These are phyloP conservation scores for Lochmaea capreae DNA, from an alignment of 2,888 invertebrate genomes.

Conservation along the genomic window DNA sequence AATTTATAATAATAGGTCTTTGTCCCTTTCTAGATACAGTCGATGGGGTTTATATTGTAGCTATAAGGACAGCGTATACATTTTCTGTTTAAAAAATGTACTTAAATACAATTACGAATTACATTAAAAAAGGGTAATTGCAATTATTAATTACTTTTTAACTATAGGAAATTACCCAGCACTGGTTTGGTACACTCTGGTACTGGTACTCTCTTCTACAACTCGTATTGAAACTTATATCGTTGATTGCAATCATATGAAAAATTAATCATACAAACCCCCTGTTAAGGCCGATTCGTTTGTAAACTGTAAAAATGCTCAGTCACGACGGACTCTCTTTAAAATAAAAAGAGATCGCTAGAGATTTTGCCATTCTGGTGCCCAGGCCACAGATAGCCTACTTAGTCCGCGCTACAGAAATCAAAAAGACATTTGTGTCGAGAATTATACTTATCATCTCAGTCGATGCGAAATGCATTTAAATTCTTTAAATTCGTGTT, in stretches of 20 bases:
- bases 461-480: background rate
- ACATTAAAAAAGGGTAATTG: too few relatives aligned
- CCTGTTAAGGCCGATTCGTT: background rate
- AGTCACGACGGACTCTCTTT: background rate
- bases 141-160: too few relatives aligned
- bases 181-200: too few relatives aligned
- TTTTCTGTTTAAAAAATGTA: too few relatives aligned
- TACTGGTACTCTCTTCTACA: too few relatives aligned
- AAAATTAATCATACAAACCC: slow-evolving; percentile 18
- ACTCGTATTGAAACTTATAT: background rate
- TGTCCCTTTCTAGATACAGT: background rate
- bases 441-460: too few relatives aligned
- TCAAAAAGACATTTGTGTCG: slow-evolving; percentile 4
- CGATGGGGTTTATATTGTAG: background rate
- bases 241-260: slow-evolving; percentile 10
- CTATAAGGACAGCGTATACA: background rate
- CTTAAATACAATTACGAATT: too few relatives aligned
- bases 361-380: slow-evolving; percentile 1
- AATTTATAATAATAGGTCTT: slow-evolving; percentile 29
- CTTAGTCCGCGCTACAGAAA: background rate
- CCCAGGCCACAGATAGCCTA: background rate
- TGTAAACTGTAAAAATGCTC: background rate
- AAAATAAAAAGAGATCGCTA: slow-evolving; percentile 14
- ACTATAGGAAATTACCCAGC: too few relatives aligned
- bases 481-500: too few relatives aligned